Evolutionary conservation across 2,113 vertebrate species (phyloP).

Genomic region (Rhynchopsitta pachyrhyncha): DNA sequence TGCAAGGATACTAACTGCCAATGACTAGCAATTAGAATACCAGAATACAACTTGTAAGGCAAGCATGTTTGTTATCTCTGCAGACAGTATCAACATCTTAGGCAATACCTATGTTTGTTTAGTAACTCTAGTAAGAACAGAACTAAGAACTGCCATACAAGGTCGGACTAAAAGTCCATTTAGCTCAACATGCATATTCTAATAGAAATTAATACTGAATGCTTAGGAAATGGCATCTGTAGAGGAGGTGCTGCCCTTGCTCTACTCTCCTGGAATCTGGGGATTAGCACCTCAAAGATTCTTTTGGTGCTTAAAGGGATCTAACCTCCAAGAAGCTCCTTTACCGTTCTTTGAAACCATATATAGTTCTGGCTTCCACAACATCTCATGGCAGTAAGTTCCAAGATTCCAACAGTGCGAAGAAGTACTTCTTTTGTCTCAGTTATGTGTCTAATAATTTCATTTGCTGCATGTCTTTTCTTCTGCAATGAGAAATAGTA

Average conservation of each 20-base stretch:
- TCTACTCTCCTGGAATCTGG: not conserved
- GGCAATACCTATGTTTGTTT: slow-evolving; percentile 46
- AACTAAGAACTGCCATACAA: slow-evolving; percentile 11
- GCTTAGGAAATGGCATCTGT: not conserved
- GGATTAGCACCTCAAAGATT: not conserved
- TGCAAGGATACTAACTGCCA: not conserved
- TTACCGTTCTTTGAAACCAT: not conserved
- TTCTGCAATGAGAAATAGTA: not conserved
- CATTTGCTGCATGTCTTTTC: not conserved
- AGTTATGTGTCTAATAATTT: not conserved
- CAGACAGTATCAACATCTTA: not conserved
- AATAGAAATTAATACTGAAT: not conserved
- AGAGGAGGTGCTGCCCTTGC: not conserved
- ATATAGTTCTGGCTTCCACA: not conserved
- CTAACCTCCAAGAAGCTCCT: not conserved
- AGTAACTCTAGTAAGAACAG: slow-evolving; percentile 7
- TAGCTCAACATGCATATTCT: not conserved
- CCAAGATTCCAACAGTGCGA: not conserved
- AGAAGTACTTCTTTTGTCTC: not conserved
- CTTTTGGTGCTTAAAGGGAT: not conserved
- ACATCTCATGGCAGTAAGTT: not conserved
- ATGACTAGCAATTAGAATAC: not conserved
- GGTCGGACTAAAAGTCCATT: not conserved
- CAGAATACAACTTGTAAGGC: not conserved
- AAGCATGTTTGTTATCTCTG: not conserved